Percentiles rank a stretch among this genome's conserved stretches.
Conservation (phyloP, 2,113 vertebrate genomes). For the Cichladusa arquata region DNA sequence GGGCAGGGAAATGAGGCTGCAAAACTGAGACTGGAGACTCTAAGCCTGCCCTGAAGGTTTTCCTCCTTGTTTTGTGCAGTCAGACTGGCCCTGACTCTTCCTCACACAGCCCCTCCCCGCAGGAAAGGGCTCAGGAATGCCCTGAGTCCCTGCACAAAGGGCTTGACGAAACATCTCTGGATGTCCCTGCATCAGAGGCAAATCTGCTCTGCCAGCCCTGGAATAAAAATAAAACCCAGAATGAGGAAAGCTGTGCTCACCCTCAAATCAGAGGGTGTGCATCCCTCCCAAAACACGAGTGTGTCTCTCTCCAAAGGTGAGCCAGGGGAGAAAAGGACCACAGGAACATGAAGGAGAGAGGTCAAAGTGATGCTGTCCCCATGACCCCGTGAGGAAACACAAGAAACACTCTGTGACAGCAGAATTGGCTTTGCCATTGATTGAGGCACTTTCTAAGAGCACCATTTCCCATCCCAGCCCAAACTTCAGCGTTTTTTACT, state of each 20-base stretch:
- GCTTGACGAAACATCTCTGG: not conserved
- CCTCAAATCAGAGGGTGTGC: not conserved
- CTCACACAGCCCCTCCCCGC: fast-evolving
- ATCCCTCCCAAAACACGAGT: not conserved
- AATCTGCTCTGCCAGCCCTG: not conserved
- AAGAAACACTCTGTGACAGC: not conserved
- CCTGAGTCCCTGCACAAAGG: not conserved
- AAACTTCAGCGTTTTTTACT: not conserved
- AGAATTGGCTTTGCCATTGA: not conserved
- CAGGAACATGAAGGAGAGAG: not conserved
- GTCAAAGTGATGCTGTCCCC: not conserved
- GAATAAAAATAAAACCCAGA: not conserved
- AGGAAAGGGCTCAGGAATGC: not conserved
- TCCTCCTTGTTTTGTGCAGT: not conserved
- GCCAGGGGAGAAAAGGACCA: not conserved
- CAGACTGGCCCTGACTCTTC: not conserved
- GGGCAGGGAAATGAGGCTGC: not conserved
- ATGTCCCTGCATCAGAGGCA: not conserved
- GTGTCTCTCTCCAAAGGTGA: not conserved
- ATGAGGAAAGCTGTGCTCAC: not conserved
- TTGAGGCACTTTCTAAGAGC: not conserved
- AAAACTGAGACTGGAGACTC: not conserved
- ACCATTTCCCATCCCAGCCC: not conserved
- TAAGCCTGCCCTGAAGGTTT: not conserved
- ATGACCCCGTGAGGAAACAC: not conserved